Conservation (phyloP, 2,797 vertebrate species). For the Tamandua tetradactyla region DNA sequence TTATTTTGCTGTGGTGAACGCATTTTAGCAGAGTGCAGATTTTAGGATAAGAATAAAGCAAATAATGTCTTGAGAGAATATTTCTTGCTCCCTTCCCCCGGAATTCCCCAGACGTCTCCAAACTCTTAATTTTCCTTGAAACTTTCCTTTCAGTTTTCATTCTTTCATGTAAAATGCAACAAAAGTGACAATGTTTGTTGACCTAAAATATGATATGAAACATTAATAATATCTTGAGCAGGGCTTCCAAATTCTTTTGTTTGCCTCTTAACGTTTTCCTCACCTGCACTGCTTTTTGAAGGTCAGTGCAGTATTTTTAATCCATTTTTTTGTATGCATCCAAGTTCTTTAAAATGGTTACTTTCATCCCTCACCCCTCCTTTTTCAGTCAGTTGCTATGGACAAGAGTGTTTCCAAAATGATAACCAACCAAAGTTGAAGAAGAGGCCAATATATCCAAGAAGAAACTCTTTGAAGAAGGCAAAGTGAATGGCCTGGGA, state of each 20-base stretch:
- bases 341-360: background rate
- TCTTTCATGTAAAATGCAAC: background rate
- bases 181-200: background rate
- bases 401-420: background rate
- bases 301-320: background rate
- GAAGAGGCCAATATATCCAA: background rate
- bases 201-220: constrained; percentile 8
- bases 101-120: background rate
- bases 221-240: background rate
- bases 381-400: background rate
- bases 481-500: background rate
- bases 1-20: constrained; percentile 38
- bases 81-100: background rate
- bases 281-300: background rate
- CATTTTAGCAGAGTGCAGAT: constrained; percentile 26
- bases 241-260: background rate
- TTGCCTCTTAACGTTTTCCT: background rate
- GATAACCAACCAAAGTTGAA: background rate
- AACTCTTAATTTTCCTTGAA: constrained; percentile 29
- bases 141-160: background rate
- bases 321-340: background rate
- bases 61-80: constrained; percentile 26
- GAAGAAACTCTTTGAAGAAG: background rate
- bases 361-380: background rate
- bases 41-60: constrained; percentile 46